A percentile compares a stretch with the other conserved stretches of the same genome.
Evolutionary conservation across 2,113 vertebrate genomes (phyloP).

Genomic region (Prochilodus magdalenae): DNA sequence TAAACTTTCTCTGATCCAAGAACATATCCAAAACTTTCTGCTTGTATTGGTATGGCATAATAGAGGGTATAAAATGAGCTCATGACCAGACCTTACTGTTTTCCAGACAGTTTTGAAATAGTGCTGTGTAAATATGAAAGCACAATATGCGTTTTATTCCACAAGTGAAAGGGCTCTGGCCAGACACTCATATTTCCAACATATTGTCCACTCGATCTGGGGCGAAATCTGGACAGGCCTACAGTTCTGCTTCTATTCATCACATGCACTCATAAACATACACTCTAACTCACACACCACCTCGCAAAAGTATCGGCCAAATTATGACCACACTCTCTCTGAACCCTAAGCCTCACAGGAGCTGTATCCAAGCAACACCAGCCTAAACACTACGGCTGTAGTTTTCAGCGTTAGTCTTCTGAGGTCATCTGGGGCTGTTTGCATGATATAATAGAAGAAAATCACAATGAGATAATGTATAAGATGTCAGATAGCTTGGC

Average conservation of each 20-base stretch:
- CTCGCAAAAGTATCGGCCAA: conserved; percentile 44
- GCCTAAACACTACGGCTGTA: background rate
- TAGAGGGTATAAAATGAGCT: background rate
- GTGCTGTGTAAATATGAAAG: background rate
- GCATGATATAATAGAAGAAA: background rate
- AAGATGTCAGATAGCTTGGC: background rate
- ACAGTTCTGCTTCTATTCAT: conserved; percentile 52
- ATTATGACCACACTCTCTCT: conserved; percentile 43
- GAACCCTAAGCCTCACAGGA: conserved; percentile 32
- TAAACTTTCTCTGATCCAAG: background rate
- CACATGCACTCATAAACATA: conserved; percentile 59
- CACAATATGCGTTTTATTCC: background rate
- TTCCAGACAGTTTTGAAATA: background rate
- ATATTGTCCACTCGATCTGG: conserved; percentile 48
- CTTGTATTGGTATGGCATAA: background rate
- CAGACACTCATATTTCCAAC: conserved; percentile 51
- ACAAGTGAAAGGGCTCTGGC: conserved; percentile 50
- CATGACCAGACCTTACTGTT: background rate
- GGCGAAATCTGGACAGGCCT: conserved; percentile 22
- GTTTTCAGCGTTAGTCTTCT: background rate
- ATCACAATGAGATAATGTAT: background rate
- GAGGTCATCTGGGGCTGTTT: background rate
- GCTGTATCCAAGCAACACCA: conserved; percentile 22
- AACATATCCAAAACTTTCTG: background rate
- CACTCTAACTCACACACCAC: background rate